Percentiles rank a stretch among this genome's conserved stretches.
phyloP scores from a whole-genome alignment of 2,888 invertebrate species.

The Romanomermis culicivorax region DNA sequence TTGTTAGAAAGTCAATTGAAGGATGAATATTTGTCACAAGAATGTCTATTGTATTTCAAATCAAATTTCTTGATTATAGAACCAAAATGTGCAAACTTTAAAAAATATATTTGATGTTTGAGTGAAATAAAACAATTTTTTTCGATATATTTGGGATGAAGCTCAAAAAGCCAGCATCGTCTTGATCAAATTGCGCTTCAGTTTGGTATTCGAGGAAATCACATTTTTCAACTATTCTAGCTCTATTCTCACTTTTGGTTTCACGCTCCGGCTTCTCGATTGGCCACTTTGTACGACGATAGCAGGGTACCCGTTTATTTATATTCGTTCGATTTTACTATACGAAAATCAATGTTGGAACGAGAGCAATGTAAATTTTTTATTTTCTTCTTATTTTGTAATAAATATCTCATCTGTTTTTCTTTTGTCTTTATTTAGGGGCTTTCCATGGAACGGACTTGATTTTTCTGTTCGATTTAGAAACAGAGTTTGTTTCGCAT shows the following conservation, averaged over 20 bases:
- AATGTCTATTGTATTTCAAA: too few relatives aligned
- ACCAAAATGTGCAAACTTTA: too few relatives aligned
- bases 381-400: not conserved
- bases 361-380: conserved; percentile 14
- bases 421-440: conserved; percentile 10
- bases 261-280: conserved; percentile 24
- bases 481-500: conserved; percentile 14
- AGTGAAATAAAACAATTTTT: too few relatives aligned
- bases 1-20: too few relatives aligned
- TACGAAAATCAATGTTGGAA: conserved; percentile 18
- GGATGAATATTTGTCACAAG: too few relatives aligned
- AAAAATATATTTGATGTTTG: too few relatives aligned
- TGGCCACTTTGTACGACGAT: conserved; percentile 22
- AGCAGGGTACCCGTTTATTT: conserved; percentile 22
- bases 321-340: conserved; percentile 28
- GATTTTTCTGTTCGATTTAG: conserved; percentile 26
- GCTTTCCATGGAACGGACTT: conserved; percentile 28
- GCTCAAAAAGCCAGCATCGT: too few relatives aligned
- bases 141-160: too few relatives aligned
- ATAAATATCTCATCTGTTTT: not conserved
- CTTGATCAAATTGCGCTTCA: too few relatives aligned
- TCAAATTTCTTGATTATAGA: too few relatives aligned
- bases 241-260: conserved; percentile 30
- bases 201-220: too few relatives aligned
- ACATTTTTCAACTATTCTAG: too few relatives aligned